Evolutionary conservation across 2,888 invertebrate species (phyloP).

Genomic region (Parnassius glacialis): DNA sequence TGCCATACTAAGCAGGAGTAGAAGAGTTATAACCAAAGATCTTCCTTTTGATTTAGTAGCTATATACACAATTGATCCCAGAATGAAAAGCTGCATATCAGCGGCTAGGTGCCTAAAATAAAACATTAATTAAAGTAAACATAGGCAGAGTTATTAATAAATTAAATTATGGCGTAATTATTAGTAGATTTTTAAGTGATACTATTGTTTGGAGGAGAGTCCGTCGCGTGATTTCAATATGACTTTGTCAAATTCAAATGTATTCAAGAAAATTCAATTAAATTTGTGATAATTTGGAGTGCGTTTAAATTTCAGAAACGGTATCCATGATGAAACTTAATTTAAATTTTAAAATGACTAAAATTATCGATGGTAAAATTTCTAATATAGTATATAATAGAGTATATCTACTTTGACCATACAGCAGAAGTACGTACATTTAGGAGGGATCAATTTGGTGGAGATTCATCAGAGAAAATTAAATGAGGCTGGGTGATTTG

Average conservation of each 20-base stretch:
- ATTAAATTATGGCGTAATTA: not conserved
- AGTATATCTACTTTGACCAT: too few relatives aligned
- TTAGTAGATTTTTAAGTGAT: too few relatives aligned
- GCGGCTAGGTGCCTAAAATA: slow-evolving; percentile 42
- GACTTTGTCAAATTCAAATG: not conserved
- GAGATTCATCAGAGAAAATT: too few relatives aligned
- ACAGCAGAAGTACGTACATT: too few relatives aligned
- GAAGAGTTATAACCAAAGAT: slow-evolving; percentile 20
- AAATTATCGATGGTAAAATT: too few relatives aligned
- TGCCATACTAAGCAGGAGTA: slow-evolving; percentile 31
- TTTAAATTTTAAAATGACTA: too few relatives aligned
- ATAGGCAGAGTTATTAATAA: not conserved
- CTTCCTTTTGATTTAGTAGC: slow-evolving; percentile 21
- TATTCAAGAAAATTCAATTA: not conserved
- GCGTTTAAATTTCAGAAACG: not conserved
- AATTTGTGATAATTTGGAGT: not conserved
- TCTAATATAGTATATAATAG: too few relatives aligned
- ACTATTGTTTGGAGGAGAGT: too few relatives aligned
- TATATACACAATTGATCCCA: slow-evolving; percentile 36
- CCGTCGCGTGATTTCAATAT: too few relatives aligned
- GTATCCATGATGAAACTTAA: too few relatives aligned
- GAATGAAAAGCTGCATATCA: slow-evolving; percentile 41
- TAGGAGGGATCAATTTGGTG: too few relatives aligned
- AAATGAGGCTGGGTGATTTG: too few relatives aligned
- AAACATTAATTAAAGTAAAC: not conserved